Conservation (phyloP, 2,888 invertebrate genomes). For the Acanthopleura granulata region DNA sequence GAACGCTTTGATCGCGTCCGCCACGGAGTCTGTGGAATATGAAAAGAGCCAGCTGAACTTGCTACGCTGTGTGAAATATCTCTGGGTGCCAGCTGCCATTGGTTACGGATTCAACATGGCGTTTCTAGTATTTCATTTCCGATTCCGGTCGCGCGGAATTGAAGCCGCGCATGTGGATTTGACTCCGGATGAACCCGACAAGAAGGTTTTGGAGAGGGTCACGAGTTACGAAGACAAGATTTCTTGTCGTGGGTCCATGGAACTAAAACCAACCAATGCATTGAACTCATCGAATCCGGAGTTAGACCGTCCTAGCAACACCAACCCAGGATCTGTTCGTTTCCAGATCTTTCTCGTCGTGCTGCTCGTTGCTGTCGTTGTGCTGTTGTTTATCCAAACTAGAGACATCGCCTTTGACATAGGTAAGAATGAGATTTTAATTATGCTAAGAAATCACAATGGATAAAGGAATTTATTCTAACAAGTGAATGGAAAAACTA, state of each 20-base stretch:
- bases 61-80: slow-evolving; percentile 31
- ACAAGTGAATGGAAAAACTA: too few species aligned
- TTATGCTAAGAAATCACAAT: too few species aligned
- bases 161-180: not conserved
- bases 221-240: not conserved
- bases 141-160: slow-evolving; percentile 9
- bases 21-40: slow-evolving; percentile 27
- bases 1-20: slow-evolving; percentile 40
- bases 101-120: slow-evolving; percentile 34
- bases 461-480: too few species aligned
- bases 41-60: slow-evolving; percentile 31
- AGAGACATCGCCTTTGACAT: slow-evolving; percentile 32
- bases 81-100: slow-evolving; percentile 33
- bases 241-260: not conserved
- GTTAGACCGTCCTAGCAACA: not conserved
- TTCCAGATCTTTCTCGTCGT: slow-evolving; percentile 27
- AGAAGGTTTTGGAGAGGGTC: not conserved
- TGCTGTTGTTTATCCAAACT: slow-evolving; percentile 31
- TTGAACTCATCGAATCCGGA: not conserved
- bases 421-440: too few species aligned
- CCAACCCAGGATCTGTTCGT: not conserved
- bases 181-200: not conserved
- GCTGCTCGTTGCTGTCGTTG: slow-evolving; percentile 27
- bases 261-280: not conserved
- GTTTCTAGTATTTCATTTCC: slow-evolving; percentile 32